These are phyloP conservation scores for Xerus inauris DNA, from an alignment of 2,113 vertebrate species.

Conservation along the genomic window DNA sequence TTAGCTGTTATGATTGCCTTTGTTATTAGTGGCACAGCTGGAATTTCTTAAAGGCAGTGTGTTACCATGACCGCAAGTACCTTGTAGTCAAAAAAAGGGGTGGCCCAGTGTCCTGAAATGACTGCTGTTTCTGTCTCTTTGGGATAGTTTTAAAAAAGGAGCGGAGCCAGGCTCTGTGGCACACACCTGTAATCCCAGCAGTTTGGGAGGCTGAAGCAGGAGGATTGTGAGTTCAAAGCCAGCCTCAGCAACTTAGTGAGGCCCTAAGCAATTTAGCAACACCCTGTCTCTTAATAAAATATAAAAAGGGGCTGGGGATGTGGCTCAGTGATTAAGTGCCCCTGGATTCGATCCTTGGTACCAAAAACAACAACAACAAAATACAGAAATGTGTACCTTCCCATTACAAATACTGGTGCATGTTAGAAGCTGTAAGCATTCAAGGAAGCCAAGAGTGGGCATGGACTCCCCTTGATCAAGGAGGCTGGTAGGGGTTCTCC, in stretches of 20 bases:
- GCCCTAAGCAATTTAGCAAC: too few species aligned
- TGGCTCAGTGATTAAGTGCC: too few species aligned
- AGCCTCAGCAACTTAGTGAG: too few species aligned
- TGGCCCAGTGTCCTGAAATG: background rate
- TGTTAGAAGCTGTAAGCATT: background rate
- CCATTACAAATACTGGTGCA: background rate
- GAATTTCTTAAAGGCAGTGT: background rate
- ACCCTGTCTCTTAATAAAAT: too few species aligned
- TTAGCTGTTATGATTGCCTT: background rate
- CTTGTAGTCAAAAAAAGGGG: background rate
- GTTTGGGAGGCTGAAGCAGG: too few species aligned
- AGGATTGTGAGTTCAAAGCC: too few species aligned
- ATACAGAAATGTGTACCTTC: background rate
- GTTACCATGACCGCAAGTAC: background rate
- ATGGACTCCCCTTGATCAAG: background rate
- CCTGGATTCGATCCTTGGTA: too few species aligned
- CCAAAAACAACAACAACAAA: background rate
- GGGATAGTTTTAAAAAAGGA: background rate
- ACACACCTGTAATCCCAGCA: too few species aligned
- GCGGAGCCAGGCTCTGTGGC: too few species aligned
- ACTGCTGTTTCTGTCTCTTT: background rate
- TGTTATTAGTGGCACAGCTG: slow-evolving; percentile 51
- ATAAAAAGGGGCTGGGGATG: too few species aligned
- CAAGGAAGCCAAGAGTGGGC: background rate
- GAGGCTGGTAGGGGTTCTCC: too few species aligned